These are phyloP conservation scores for Graptemys geographica DNA, from an alignment of 2,797 vertebrate species.

Conservation along the genomic window DNA sequence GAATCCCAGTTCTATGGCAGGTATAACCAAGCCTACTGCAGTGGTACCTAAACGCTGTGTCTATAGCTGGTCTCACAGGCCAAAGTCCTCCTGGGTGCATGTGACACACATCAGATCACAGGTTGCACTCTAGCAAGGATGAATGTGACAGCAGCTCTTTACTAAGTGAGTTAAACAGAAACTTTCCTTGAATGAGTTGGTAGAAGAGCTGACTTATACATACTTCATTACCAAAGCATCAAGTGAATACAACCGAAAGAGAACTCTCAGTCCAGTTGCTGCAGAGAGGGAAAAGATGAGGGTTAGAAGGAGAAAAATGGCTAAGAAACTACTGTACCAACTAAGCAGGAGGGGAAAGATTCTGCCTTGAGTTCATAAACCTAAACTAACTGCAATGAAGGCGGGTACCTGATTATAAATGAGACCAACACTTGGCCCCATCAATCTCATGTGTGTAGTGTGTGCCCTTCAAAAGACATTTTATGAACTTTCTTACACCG, in stretches of 20 bases:
- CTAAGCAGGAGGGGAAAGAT: background rate
- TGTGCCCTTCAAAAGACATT: slow-evolving; percentile 33
- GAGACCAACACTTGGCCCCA: background rate
- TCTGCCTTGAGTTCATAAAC: background rate
- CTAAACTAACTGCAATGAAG: accelerated
- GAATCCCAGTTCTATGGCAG: background rate
- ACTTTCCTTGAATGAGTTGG: background rate
- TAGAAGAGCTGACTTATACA: background rate
- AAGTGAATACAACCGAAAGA: background rate
- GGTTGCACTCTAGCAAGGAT: background rate
- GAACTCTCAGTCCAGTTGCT: background rate
- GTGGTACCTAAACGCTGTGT: too few species aligned
- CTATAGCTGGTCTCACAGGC: background rate
- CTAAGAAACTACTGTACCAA: accelerated
- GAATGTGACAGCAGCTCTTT: background rate
- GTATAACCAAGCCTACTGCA: background rate
- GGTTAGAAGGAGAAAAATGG: background rate
- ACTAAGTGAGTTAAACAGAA: background rate
- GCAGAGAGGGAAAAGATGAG: background rate
- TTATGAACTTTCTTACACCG: background rate
- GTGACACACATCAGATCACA: background rate
- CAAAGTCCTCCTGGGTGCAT: background rate
- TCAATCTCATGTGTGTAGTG: slow-evolving; percentile 34
- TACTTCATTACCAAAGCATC: background rate
- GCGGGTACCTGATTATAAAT: background rate